Evolutionary conservation across 2,113 vertebrate species (phyloP).

Genomic region (Calonectris borealis): DNA sequence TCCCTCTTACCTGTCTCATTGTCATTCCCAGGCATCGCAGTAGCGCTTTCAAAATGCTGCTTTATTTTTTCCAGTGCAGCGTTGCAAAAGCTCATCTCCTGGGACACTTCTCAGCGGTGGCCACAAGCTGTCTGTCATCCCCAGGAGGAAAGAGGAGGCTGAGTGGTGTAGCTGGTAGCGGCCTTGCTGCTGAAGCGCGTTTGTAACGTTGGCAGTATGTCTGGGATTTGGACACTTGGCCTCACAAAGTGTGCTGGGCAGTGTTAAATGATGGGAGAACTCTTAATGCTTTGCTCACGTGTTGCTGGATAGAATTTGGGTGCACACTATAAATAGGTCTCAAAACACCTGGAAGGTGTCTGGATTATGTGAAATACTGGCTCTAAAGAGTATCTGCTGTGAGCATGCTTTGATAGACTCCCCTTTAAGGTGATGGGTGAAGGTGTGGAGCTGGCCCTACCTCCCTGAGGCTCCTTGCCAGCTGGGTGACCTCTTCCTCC

Average conservation of each 20-base stretch:
- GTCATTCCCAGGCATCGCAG: neutral
- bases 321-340: too few species aligned
- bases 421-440: neutral
- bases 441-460: neutral
- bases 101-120: neutral
- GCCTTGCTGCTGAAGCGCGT: neutral
- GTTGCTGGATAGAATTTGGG: neutral
- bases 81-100: neutral
- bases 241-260: neutral
- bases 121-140: neutral
- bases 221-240: neutral
- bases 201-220: accelerated
- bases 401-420: neutral
- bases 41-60: neutral
- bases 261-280: neutral
- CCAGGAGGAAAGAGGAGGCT: neutral
- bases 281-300: neutral
- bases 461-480: neutral
- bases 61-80: neutral
- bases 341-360: neutral
- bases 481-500: neutral
- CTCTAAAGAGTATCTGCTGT: accelerated
- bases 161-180: neutral
- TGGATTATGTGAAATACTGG: accelerated
- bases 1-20: neutral